These are phyloP conservation scores for Caerostris darwini DNA, from an alignment of 1,140 invertebrate species.

Conservation along the genomic window DNA sequence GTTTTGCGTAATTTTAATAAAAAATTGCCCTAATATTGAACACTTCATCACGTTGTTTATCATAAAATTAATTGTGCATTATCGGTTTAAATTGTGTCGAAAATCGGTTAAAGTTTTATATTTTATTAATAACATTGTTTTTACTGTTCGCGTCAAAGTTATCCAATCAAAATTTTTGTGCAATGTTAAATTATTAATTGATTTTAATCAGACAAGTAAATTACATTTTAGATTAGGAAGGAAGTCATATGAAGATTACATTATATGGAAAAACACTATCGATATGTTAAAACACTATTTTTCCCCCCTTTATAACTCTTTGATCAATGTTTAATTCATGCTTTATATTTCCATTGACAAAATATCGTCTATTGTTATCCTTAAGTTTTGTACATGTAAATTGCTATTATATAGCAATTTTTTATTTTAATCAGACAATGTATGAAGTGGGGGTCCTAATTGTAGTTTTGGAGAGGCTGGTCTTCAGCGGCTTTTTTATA, in stretches of 20 bases:
- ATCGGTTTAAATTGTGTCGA: neutral
- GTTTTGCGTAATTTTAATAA: neutral
- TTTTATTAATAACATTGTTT: neutral
- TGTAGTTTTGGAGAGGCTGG: no score
- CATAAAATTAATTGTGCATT: neutral
- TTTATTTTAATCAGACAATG: no score
- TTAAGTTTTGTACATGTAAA: no score
- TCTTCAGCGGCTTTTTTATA: no score
- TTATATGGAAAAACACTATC: no score
- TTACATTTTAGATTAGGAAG: neutral
- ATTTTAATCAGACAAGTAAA: neutral
- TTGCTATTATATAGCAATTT: no score
- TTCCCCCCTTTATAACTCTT: no score
- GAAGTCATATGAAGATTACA: neutral
- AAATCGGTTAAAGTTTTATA: neutral
- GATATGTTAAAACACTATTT: no score
- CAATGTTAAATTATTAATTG: neutral
- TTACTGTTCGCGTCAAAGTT: neutral
- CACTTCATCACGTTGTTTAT: neutral
- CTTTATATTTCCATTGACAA: no score
- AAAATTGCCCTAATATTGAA: neutral
- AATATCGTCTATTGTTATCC: no score
- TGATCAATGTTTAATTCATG: no score
- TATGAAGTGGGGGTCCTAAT: no score
- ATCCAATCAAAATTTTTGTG: neutral